Percentiles rank a stretch among this genome's conserved stretches.
Conservation (phyloP, 1,140 invertebrate species). For the Pectinophora gossypiella region DNA sequence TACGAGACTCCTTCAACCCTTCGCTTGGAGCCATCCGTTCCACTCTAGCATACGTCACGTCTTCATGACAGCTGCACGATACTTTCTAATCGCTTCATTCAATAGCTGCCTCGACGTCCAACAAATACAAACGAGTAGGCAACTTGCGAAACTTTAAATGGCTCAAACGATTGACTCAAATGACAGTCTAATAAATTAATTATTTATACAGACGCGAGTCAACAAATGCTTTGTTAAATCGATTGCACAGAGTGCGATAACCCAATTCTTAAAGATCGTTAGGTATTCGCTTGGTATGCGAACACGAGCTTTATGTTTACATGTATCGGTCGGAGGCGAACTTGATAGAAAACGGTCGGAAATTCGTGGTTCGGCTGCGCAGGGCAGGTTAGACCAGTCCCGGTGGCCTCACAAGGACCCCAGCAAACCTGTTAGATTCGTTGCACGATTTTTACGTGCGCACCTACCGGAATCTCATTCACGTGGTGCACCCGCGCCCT, state of each 20-base stretch:
- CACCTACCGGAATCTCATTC: constrained; percentile 74
- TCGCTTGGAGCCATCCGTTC: constrained; percentile 57
- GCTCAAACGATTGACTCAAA: constrained; percentile 50
- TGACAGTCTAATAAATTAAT: constrained; percentile 58
- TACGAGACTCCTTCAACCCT: constrained; percentile 60
- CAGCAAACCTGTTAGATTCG: constrained; percentile 75
- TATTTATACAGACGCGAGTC: constrained; percentile 42
- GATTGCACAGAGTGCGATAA: constrained; percentile 23
- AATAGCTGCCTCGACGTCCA: constrained; percentile 42
- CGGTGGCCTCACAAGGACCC: constrained; percentile 71
- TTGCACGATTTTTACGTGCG: constrained; percentile 75
- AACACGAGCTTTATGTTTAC: constrained; percentile 39
- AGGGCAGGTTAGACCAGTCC: constrained; percentile 74
- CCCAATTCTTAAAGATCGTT: background rate
- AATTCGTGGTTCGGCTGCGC: constrained; percentile 69
- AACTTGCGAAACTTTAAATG: constrained; percentile 57
- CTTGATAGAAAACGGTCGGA: constrained; percentile 65
- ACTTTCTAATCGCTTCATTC: constrained; percentile 69
- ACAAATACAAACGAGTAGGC: constrained; percentile 53
- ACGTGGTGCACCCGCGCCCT: constrained; percentile 59
- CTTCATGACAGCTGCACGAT: constrained; percentile 65
- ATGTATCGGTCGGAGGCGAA: constrained; percentile 40
- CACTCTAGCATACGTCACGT: constrained; percentile 65
- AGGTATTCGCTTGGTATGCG: constrained; percentile 10
- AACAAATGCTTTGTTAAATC: constrained; percentile 26